phyloP scores from a whole-genome alignment of 2,888 invertebrate genomes.

The Pollenia amentaria region DNA sequence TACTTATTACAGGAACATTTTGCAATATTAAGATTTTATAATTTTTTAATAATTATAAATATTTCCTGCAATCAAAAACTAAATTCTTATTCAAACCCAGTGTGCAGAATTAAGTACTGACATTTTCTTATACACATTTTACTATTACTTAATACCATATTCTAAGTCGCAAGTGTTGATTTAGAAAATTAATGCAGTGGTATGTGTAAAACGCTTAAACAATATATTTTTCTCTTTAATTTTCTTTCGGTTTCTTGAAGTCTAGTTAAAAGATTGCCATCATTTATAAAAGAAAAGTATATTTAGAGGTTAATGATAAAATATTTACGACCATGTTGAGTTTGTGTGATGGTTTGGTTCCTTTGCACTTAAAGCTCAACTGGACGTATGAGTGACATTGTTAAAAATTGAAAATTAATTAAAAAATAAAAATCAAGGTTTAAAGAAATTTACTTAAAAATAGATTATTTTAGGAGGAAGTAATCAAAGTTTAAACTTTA shows the following conservation, averaged over 20 bases:
- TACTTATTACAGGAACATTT: no score
- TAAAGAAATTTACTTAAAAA: not conserved
- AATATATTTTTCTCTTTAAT: not conserved
- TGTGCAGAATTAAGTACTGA: no score
- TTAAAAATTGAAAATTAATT: constrained; percentile 52
- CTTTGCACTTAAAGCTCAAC: constrained; percentile 5
- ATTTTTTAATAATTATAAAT: no score
- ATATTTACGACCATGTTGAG: constrained; percentile 10
- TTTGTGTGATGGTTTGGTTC: not conserved
- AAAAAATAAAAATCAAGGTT: not conserved
- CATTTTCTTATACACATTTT: no score
- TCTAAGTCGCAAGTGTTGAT: no score
- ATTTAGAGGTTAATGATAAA: constrained; percentile 56
- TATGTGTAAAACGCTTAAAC: not conserved
- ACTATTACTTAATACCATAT: no score
- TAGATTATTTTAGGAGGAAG: no score
- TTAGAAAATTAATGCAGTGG: not conserved
- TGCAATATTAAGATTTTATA: no score
- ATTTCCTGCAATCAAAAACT: no score
- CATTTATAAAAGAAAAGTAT: not conserved
- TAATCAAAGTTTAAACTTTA: no score
- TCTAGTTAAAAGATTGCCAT: constrained; percentile 38
- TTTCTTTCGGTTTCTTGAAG: not conserved
- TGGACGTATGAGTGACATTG: constrained; percentile 44
- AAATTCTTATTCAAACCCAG: no score